These are phyloP conservation scores for Pteropus rufus DNA, from an alignment of 2,797 vertebrate genomes.

Conservation along the genomic window DNA sequence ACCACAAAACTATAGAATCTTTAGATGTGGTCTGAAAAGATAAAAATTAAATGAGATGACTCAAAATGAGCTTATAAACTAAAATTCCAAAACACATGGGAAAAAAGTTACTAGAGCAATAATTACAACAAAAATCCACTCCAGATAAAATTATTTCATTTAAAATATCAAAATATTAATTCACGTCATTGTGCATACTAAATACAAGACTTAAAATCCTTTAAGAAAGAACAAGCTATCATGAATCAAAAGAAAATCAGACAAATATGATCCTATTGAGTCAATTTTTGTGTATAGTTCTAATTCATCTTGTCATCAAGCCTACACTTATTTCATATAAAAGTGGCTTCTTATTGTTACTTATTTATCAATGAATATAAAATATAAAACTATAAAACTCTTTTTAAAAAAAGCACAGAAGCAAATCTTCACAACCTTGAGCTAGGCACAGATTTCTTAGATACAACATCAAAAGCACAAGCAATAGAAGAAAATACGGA, in stretches of 20 bases:
- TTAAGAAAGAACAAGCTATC: not conserved
- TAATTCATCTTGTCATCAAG: not conserved
- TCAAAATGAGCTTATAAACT: not conserved
- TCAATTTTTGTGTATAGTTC: not conserved
- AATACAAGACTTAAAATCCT: not conserved
- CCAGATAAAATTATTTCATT: not conserved
- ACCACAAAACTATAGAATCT: not conserved
- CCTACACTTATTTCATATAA: not conserved
- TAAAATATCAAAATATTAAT: slow-evolving; percentile 2
- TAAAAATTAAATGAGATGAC: not conserved
- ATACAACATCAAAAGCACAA: not conserved
- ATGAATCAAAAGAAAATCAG: not conserved
- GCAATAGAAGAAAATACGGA: not conserved
- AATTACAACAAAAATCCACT: not conserved
- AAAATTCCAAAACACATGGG: not conserved
- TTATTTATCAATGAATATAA: not conserved
- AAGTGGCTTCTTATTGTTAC: not conserved
- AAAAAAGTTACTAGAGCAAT: not conserved
- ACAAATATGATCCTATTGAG: not conserved
- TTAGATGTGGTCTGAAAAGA: not conserved
- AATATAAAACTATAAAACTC: not conserved
- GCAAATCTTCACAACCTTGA: not conserved
- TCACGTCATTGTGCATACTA: not conserved
- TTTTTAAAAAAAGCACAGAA: not conserved
- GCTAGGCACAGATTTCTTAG: not conserved